Evolutionary conservation across 2,113 vertebrate genomes (phyloP).

Genomic region (Mustelus asterias): DNA sequence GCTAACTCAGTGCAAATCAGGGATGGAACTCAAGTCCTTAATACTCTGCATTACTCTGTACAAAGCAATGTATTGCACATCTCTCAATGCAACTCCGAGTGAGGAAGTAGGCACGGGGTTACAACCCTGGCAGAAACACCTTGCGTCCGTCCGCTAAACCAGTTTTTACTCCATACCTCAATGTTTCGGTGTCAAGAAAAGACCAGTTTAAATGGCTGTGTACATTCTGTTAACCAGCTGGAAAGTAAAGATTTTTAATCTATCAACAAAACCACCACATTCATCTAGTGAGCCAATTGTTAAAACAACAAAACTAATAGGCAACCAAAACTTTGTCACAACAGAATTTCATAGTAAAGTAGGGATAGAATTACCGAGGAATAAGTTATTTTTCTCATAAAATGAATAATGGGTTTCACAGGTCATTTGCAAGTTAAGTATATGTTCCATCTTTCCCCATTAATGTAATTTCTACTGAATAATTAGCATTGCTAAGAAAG

Average conservation of each 20-base stretch:
- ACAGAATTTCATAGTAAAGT: neutral
- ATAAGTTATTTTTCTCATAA: neutral
- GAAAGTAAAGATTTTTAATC: neutral
- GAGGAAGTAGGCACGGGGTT: neutral
- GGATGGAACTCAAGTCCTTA: neutral
- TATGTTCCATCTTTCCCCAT: neutral
- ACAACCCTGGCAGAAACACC: neutral
- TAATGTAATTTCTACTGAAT: neutral
- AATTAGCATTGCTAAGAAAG: neutral
- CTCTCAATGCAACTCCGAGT: neutral
- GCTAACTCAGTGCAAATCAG: neutral
- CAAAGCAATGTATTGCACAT: neutral
- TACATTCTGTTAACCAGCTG: neutral
- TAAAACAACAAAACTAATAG: neutral
- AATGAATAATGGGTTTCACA: neutral
- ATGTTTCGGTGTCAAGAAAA: neutral
- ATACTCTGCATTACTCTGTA: neutral
- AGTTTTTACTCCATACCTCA: neutral
- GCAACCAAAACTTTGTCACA: neutral
- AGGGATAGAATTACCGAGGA: neutral
- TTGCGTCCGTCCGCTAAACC: neutral
- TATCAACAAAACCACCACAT: neutral
- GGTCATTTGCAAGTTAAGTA: neutral
- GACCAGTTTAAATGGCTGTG: neutral
- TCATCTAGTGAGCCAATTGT: neutral